Conservation (phyloP, 2,113 vertebrate genomes). For the Sardina pilchardus region DNA sequence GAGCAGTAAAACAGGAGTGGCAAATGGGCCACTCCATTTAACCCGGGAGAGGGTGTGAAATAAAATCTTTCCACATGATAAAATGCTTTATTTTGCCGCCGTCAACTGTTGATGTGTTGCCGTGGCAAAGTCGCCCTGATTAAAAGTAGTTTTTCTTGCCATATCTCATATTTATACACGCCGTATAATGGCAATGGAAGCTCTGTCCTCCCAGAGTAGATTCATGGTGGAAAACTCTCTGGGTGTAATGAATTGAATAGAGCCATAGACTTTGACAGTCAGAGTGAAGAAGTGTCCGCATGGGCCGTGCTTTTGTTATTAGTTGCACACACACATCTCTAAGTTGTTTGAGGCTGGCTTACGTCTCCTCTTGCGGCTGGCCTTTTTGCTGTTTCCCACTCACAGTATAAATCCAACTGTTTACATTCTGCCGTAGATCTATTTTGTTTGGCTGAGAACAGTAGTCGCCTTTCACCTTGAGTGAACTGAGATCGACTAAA, state of each 20-base stretch:
- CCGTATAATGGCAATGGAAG: neutral
- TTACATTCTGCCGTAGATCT: too few species aligned
- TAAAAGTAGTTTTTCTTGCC: neutral
- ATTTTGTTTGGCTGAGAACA: too few species aligned
- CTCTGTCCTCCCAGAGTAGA: neutral
- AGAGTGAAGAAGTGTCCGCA: neutral
- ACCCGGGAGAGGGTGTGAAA: neutral
- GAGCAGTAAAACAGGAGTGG: conserved; percentile 35
- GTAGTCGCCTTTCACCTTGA: too few species aligned
- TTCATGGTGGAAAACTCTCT: neutral
- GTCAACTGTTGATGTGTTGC: neutral
- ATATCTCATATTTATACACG: neutral
- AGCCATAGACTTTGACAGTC: neutral
- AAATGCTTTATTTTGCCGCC: neutral
- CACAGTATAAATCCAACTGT: too few species aligned
- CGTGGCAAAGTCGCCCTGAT: neutral
- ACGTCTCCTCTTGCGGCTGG: too few species aligned
- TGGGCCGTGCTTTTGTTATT: neutral
- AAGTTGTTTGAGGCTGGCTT: too few species aligned
- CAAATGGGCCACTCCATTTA: conserved; percentile 12
- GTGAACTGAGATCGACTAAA: too few species aligned
- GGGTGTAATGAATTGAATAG: neutral
- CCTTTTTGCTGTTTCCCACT: too few species aligned
- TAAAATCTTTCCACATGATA: conserved; percentile 20
- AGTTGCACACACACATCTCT: neutral